Percentiles rank a stretch among this genome's conserved stretches.
These are phyloP conservation scores for Hydrolagus colliei DNA, from an alignment of 2,797 vertebrate species.

Conservation along the genomic window DNA sequence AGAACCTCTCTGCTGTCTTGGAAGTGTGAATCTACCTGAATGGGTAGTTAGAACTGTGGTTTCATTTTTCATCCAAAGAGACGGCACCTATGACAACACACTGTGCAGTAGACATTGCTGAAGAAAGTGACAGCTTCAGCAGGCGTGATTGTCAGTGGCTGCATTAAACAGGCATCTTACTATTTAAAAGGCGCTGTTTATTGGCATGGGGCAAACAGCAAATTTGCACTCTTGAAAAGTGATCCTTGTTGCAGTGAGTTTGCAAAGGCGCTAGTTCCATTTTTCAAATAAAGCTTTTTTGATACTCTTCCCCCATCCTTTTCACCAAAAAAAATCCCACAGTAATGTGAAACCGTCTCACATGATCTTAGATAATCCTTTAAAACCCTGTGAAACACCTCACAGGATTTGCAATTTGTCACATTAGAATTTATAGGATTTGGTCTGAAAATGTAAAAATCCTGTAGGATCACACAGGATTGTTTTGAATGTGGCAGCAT, in stretches of 20 bases:
- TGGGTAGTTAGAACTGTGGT: too few species aligned
- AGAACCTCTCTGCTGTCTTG: too few species aligned
- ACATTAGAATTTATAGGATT: neutral
- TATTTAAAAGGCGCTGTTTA: neutral
- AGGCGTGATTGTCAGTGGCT: neutral
- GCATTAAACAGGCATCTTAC: neutral
- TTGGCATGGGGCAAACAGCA: neutral
- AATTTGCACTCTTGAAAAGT: neutral
- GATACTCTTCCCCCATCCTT: too few species aligned
- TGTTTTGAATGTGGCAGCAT: neutral
- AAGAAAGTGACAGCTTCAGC: neutral
- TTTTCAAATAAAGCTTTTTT: neutral
- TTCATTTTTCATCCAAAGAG: too few species aligned
- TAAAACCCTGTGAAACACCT: neutral
- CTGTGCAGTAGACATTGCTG: neutral
- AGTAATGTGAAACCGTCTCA: neutral
- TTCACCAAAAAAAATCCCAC: neutral
- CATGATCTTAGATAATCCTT: neutral
- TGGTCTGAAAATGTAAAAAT: neutral
- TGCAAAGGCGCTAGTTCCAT: neutral
- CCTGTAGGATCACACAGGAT: too few species aligned
- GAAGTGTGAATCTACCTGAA: too few species aligned
- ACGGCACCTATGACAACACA: too few species aligned
- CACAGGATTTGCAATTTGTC: neutral
- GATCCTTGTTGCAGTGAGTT: neutral